phyloP scores from a whole-genome alignment of 2,888 invertebrate genomes.

The Sinhomidia bicolor region DNA sequence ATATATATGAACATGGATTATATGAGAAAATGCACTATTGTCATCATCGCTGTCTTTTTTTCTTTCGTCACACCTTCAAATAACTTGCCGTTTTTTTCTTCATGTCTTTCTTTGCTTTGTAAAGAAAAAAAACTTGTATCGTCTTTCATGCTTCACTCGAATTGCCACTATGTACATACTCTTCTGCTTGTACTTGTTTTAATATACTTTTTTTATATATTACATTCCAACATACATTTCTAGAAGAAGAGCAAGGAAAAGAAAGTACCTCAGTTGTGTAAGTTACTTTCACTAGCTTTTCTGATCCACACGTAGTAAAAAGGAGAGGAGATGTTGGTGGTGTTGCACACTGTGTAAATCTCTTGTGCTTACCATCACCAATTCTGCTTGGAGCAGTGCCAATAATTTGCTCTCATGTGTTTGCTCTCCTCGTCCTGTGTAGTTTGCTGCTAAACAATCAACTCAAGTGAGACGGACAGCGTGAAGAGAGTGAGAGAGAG shows the following conservation, averaged over 20 bases:
- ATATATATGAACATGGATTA: neutral
- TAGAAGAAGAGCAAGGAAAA: no score
- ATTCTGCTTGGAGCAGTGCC: conserved; percentile 12
- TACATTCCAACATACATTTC: no score
- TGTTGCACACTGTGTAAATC: conserved; percentile 27
- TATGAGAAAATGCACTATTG: conserved; percentile 24
- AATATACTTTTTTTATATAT: no score
- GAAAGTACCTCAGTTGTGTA: neutral
- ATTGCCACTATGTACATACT: neutral
- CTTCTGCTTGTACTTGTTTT: no score
- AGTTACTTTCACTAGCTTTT: neutral
- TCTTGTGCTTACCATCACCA: conserved; percentile 7
- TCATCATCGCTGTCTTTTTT: conserved; percentile 17
- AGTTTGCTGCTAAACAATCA: conserved; percentile 16
- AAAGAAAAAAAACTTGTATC: conserved; percentile 3
- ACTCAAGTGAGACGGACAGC: neutral
- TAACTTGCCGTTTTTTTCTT: neutral
- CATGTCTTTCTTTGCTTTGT: neutral
- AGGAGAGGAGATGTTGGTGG: neutral
- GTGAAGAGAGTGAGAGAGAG: no score
- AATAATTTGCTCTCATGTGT: neutral
- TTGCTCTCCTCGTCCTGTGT: neutral
- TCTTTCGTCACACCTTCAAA: neutral
- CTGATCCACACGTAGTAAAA: neutral
- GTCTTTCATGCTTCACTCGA: neutral